Evolutionary conservation across 30 jellyfish, hydroid and myxozoan species (phyloP), one percentile per base, ranked within the genome.

Genomic region (Catostylus mosaicus): DNA sequence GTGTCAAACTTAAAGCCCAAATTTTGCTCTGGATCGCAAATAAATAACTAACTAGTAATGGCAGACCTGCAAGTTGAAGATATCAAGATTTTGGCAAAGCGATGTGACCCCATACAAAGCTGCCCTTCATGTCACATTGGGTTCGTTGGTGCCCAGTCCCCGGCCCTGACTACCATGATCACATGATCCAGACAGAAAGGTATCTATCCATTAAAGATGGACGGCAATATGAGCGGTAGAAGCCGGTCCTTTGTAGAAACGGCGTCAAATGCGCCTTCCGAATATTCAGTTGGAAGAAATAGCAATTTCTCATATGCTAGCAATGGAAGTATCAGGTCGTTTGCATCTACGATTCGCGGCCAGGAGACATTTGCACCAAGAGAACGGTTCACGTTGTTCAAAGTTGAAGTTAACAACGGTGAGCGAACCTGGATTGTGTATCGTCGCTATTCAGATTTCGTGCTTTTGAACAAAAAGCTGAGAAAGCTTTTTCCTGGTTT

Each of bases 381-480:
- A 18, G 97, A 77, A 32, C 83, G 87, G 29, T 91, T 84, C 43
- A 83, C 98, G 2, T 85, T 91, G 57, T 91, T 54, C 84, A 91
- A 85, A 65, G 83, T 91, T 11, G 91, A 84, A 23, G 96, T 91
- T n/a, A 71, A 64, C 72, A 65, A 89, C 43, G 91, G 93, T 4
- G 87, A 54, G 75, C 82, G 88, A 9, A 10, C 83, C 16, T 91
- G 98, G 98, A 77, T 77, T 50, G 96, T 91, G 19, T 79, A 63
- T 74, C 96, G 96, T 7, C 52, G 98, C 16, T 91, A 75, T 64
- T 91, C 98, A 19, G 98, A 91, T 56, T 91, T 91, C 63, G 98
- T 84, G 34, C 82, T 71, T 43, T 77, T 91, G 32, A 91, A 91
- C 81, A 84, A 84, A 67, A 85, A 91, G 47, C 74, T 91, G 23